These are phyloP conservation scores for Sinella curviseta DNA, from an alignment of 1,140 invertebrate genomes.

Conservation along the genomic window DNA sequence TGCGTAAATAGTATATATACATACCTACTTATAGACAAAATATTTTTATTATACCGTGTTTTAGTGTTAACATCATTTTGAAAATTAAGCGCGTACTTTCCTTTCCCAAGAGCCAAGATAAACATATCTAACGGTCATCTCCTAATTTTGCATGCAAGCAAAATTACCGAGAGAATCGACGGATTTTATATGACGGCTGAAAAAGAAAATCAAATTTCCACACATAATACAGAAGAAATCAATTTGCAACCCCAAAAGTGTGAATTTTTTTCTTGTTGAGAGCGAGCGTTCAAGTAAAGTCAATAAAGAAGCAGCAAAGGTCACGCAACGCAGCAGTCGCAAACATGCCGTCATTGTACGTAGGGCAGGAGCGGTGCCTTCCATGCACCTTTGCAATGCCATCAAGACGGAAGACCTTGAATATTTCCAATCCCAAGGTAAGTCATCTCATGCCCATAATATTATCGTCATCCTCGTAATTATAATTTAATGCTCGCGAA, in stretches of 20 bases:
- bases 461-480: too few relatives aligned
- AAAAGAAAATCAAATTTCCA: neutral
- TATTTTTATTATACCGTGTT: too few relatives aligned
- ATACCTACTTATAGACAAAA: too few relatives aligned
- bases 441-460: neutral
- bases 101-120: neutral
- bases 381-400: constrained; percentile 21
- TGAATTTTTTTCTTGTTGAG: neutral
- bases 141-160: constrained; percentile 2
- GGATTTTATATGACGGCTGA: neutral
- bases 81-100: neutral
- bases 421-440: constrained; percentile 18
- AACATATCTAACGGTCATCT: neutral
- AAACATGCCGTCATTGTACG: constrained; percentile 7
- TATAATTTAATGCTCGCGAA: too few relatives aligned
- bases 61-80: neutral
- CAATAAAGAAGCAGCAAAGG: neutral
- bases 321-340: neutral
- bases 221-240: too few relatives aligned
- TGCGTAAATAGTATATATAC: too few relatives aligned
- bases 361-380: constrained; percentile 5
- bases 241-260: too few relatives aligned
- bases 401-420: constrained; percentile 10
- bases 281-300: neutral
- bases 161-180: neutral